Evolutionary conservation across 2,888 invertebrate genomes (phyloP), one percentile per base, ranked within the genome.

Genomic region (Apamea sordens): DNA sequence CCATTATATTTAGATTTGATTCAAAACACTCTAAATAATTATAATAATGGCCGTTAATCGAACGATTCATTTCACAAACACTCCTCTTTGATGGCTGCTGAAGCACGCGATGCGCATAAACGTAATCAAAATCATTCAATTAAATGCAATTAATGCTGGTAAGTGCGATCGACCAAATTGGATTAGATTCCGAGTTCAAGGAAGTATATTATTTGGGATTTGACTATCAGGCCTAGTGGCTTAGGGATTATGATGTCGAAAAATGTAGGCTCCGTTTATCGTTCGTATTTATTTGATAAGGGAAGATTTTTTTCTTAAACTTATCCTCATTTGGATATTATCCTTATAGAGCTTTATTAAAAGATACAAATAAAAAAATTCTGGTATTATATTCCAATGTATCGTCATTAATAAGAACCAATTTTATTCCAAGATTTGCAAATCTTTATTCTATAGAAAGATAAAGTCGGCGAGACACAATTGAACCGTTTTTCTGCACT

Each of bases 51-150:
- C 36, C n/a, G 24, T 63, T 56, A 56, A 76, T 73, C 28, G 72
- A 74, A 74, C 74, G 47, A 86, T 86, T 73, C 8, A 76, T 84
- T 84, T 69, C 76, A 68, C n/a, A 86, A 80, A 86, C 71, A 83
- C 84, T 79, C 67, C 71, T 86, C 65, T 82, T 82, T 79, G 59
- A 71, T 76, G 64, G 36, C 50, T 24, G 7, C 67, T 32, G 64
- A 64, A 74, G 72, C 87, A 85, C 87, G 87, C 85, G 69, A 85
- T 73, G 84, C 84, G 64, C 75, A 53, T 84, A 77, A 84, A 69
- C 85, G 74, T 85, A 87, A 84, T 85, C 80, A 84, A 84, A 84
- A 84, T 77, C 76, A 74, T 85, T 76, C 71, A 83, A 72, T 74
- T 74, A 63, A 83, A 84, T 79, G 84, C 84, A 74, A 86, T 83